Conservation (phyloP, 2,113 vertebrate genomes). For the Datnioides undecimradiatus region DNA sequence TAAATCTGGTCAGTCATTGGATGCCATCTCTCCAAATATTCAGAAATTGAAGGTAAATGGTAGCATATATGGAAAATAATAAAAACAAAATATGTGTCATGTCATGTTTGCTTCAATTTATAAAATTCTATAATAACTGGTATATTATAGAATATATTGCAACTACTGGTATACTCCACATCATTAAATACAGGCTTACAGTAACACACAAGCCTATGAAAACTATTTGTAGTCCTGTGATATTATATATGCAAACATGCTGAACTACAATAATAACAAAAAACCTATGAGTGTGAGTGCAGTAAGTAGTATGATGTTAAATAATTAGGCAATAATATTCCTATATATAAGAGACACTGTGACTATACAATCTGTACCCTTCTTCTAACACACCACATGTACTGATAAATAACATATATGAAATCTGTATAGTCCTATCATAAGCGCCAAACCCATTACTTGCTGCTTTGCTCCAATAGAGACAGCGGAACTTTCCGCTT, state of each 20-base stretch:
- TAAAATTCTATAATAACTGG: neutral
- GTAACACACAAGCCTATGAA: neutral
- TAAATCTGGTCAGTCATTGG: no score
- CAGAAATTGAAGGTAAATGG: neutral
- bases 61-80: neutral
- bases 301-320: no score
- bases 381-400: no score
- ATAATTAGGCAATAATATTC: no score
- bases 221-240: neutral
- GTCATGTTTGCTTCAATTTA: neutral
- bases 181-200: neutral
- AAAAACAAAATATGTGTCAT: neutral
- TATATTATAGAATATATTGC: neutral
- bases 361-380: no score
- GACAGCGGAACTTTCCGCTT: neutral
- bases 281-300: neutral
- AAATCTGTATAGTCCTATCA: neutral
- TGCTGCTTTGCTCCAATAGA: no score
- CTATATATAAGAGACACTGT: no score
- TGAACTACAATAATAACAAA: neutral
- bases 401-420: no score
- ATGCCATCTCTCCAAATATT: no score
- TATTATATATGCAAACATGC: neutral
- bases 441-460: no score
- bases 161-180: neutral